phyloP scores from a whole-genome alignment of 92 coral and sea anemone genomes.

The Desmophyllum pertusum region DNA sequence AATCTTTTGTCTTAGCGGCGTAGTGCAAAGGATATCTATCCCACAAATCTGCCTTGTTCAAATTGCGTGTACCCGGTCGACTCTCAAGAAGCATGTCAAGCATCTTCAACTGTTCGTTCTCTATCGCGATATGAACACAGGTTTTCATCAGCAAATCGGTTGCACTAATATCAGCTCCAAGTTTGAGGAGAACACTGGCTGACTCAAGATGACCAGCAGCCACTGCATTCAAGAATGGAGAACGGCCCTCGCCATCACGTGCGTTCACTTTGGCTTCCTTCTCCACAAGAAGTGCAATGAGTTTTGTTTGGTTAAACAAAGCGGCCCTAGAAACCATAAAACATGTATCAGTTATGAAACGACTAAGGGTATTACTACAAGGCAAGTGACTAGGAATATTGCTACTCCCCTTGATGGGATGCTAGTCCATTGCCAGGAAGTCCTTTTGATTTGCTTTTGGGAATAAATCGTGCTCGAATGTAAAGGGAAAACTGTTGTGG shows the following conservation, averaged over 20 bases:
- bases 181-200: slow-evolving; percentile 53
- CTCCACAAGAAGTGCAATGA: slow-evolving; percentile 50
- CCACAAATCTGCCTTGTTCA: slow-evolving; percentile 55
- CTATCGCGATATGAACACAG: slow-evolving; percentile 80
- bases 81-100: slow-evolving; percentile 63
- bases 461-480: too few relatives aligned
- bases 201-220: slow-evolving; percentile 71
- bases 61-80: slow-evolving; percentile 25
- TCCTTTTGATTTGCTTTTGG: too few relatives aligned
- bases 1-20: slow-evolving; percentile 60
- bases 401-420: too few relatives aligned
- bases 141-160: slow-evolving; percentile 57
- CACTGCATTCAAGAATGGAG: slow-evolving; percentile 80
- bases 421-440: too few relatives aligned
- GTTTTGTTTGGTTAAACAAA: slow-evolving; percentile 30
- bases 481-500: too few relatives aligned
- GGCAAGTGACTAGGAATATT: background rate
- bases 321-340: slow-evolving; percentile 51
- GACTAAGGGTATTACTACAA: too few relatives aligned
- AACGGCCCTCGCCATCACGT: slow-evolving; percentile 58
- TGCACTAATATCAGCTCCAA: slow-evolving; percentile 66
- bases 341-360: too few relatives aligned
- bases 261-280: slow-evolving; percentile 66
- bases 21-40: slow-evolving; percentile 80
- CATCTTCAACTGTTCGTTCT: slow-evolving; percentile 62